phyloP scores from a whole-genome alignment of 2,888 invertebrate species.

The Tipula confusa region DNA sequence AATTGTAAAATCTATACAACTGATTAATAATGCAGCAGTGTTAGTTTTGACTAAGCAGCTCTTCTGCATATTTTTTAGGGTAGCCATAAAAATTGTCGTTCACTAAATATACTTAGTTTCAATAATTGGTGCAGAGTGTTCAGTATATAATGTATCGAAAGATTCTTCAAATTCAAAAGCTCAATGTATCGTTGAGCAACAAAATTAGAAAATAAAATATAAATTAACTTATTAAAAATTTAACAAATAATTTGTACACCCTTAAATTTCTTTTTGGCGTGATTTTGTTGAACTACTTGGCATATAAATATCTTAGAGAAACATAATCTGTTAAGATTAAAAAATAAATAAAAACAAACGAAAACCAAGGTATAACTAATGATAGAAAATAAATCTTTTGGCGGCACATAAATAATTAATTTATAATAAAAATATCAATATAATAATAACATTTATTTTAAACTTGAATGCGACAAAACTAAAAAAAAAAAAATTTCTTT shows the following conservation, averaged over 20 bases:
- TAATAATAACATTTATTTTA: conserved; percentile 12
- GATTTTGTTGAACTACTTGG: neutral
- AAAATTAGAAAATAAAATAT: too few species aligned
- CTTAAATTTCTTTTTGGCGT: neutral
- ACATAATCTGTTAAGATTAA: neutral
- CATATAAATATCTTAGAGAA: neutral
- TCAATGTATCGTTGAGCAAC: too few species aligned
- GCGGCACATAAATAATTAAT: conserved; percentile 12
- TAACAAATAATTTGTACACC: neutral
- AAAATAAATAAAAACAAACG: neutral
- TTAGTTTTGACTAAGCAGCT: too few species aligned
- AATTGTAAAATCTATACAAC: too few species aligned
- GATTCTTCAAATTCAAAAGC: too few species aligned
- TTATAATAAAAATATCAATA: conserved; percentile 15
- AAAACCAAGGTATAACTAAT: neutral
- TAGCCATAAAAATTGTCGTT: too few species aligned
- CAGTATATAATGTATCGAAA: too few species aligned
- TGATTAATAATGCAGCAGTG: too few species aligned
- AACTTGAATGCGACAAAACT: neutral
- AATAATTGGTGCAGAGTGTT: too few species aligned
- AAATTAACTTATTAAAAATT: too few species aligned
- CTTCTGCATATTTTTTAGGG: too few species aligned
- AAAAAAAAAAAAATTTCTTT: neutral
- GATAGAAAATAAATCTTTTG: neutral
- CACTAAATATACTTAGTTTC: too few species aligned